A percentile compares a stretch with the other conserved stretches of the same genome.
phyloP scores from a whole-genome alignment of 2,888 invertebrate species.

The Nomada goodeniana region DNA sequence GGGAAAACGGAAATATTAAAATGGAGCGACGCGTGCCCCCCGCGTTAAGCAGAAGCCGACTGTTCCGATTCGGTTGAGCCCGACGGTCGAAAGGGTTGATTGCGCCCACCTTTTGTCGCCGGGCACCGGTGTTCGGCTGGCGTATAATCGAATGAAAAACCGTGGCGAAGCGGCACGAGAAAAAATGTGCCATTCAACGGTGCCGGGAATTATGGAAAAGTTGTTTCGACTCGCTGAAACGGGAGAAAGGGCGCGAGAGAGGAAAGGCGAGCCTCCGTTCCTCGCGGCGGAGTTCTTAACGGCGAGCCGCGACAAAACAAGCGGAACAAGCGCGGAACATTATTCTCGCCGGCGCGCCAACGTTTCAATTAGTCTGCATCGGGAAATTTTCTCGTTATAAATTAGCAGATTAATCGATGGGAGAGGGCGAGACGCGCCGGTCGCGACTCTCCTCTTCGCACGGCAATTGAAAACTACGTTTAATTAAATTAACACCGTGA shows the following conservation, averaged over 20 bases:
- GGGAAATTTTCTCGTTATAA: conserved; percentile 46
- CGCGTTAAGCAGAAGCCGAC: conserved; percentile 5
- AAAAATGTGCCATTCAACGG: conserved; percentile 9
- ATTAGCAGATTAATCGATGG: conserved; percentile 50
- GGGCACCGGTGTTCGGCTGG: neutral
- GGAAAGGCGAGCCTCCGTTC: neutral
- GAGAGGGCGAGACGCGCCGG: neutral
- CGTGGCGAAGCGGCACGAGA: neutral
- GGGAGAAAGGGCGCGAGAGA: neutral
- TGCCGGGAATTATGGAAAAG: conserved; percentile 13
- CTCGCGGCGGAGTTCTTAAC: neutral
- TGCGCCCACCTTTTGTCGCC: neutral
- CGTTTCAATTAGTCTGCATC: conserved; percentile 50
- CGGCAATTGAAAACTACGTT: conserved; percentile 42
- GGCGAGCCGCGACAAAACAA: conserved; percentile 11
- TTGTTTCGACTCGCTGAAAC: conserved; percentile 14
- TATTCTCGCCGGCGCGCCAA: conserved; percentile 35
- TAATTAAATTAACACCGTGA: conserved; percentile 41
- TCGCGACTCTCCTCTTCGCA: neutral
- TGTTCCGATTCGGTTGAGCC: neutral
- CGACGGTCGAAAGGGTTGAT: neutral
- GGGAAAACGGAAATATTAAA: too few species aligned
- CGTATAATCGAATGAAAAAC: conserved; percentile 19
- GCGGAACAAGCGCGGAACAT: conserved; percentile 21
- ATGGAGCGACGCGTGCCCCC: neutral